phyloP scores from a whole-genome alignment of 2,113 vertebrate genomes.

The Chaetodon auriga region DNA sequence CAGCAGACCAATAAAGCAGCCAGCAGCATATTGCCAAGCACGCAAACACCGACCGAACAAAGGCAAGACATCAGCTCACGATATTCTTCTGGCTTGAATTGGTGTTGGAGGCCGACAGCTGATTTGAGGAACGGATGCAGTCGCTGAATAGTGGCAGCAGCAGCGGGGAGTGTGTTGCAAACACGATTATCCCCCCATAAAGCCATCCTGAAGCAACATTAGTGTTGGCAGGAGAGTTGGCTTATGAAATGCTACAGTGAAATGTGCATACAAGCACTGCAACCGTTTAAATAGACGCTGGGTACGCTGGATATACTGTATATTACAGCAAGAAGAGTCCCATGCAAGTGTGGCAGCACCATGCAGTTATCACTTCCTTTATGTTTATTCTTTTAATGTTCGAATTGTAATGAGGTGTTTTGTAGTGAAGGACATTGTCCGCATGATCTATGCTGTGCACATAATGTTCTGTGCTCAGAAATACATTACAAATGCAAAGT shows the following conservation, averaged over 20 bases:
- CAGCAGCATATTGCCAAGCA: constrained; percentile 37
- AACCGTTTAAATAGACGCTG: not conserved
- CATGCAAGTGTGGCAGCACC: not conserved
- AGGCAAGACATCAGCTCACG: constrained; percentile 45
- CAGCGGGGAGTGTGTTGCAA: constrained; percentile 28
- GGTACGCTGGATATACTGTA: not conserved
- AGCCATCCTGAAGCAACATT: constrained; percentile 24
- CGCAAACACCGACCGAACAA: constrained; percentile 38
- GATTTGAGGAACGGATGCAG: constrained; percentile 42
- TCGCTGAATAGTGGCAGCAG: constrained; percentile 20
- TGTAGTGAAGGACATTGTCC: too few species aligned
- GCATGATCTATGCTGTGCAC: too few species aligned
- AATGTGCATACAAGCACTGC: constrained; percentile 6
- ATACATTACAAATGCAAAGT: too few species aligned
- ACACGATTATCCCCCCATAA: constrained; percentile 48
- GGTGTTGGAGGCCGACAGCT: constrained; percentile 38
- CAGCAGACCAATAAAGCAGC: constrained; percentile 35
- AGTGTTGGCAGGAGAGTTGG: constrained; percentile 18
- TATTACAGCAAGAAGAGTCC: not conserved
- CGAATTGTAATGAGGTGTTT: not conserved
- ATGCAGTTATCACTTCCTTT: not conserved
- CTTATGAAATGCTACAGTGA: constrained; percentile 36
- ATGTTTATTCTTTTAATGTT: not conserved
- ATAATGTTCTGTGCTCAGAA: too few species aligned
- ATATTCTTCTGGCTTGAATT: constrained; percentile 32